Evolutionary conservation across 2,797 vertebrate species (phyloP), one percentile per base, ranked within the genome.

Genomic region (Pampus argenteus): DNA sequence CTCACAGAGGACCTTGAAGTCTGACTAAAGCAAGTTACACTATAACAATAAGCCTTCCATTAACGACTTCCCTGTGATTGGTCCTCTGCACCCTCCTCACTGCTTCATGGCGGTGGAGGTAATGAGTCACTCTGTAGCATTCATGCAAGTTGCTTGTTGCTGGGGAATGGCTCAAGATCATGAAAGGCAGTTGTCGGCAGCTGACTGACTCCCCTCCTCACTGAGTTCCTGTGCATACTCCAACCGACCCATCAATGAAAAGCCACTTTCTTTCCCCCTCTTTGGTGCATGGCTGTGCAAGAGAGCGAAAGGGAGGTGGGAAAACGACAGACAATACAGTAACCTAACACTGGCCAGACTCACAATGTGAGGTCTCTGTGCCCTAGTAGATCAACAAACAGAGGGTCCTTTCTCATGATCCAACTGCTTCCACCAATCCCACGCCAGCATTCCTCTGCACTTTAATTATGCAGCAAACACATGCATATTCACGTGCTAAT

Each of bases 311-410:
- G 77, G 83, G 89, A 88, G 89, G 89, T 87, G 82, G 81, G 80
- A 78, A 73, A 87, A 74, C 54, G 67, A 71, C 49, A 47, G 86
- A 88, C 90, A 92, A 89, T 89, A 90, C 86, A 82, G 85, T 88
- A 88, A 87, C 85, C 85, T 87, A 84, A 78, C 34, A 62, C 83
- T 77, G 86, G 82, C 86, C 76, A 73, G 76, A 63, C 83, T 87
- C 84, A 92, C 92, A 93, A 93, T 94, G 93, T 90, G 88, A 85
- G 80, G 83, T 88, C 93, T 94, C 91, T 93, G 85, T 92, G 81
- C 68, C 57, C 77, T 69, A 66, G 71, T 84, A 73, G 87, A 85
- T 77, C 81, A 74, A 79, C 86, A 83, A 91, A 95, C 94, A 95
- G 92, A 93, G 91, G 60, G 86, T 79, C 88, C 91, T 88, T 95